Conservation (phyloP, 2,797 vertebrate genomes). For the Schizopygopsis malacanthus region DNA sequence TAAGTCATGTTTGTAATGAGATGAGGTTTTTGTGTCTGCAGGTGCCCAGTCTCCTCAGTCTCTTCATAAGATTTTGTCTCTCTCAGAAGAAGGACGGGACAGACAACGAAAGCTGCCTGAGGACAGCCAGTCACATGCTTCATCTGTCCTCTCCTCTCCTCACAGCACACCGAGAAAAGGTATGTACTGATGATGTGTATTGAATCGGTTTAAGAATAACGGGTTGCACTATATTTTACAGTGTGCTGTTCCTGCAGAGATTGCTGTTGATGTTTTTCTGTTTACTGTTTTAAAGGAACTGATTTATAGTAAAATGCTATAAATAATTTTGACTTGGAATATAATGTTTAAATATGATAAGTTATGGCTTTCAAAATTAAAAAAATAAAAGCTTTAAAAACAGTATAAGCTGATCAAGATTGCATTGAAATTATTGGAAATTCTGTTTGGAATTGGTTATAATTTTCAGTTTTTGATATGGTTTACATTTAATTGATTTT, state of each 20-base stretch:
- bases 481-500: too few species aligned
- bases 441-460: neutral
- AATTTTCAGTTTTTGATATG: too few species aligned
- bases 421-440: neutral
- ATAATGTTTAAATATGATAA: too few species aligned
- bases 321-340: neutral
- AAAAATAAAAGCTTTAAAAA: too few species aligned
- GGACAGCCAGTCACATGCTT: constrained; percentile 80
- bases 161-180: constrained; percentile 86
- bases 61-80: constrained; percentile 85
- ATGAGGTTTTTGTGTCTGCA: constrained; percentile 53
- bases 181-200: constrained; percentile 57
- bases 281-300: too few species aligned
- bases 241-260: neutral
- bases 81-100: constrained; percentile 86
- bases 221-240: neutral
- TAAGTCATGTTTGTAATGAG: neutral
- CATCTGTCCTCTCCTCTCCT: constrained; percentile 82
- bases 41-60: constrained; percentile 86
- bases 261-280: too few species aligned
- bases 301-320: too few species aligned
- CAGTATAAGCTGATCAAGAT: neutral
- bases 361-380: too few species aligned
- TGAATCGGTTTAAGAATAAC: neutral
- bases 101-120: constrained; percentile 81